Base-by-base conservation (phyloP, 1,140 invertebrate genomes). In the Dendrolimus punctatus region DNA sequence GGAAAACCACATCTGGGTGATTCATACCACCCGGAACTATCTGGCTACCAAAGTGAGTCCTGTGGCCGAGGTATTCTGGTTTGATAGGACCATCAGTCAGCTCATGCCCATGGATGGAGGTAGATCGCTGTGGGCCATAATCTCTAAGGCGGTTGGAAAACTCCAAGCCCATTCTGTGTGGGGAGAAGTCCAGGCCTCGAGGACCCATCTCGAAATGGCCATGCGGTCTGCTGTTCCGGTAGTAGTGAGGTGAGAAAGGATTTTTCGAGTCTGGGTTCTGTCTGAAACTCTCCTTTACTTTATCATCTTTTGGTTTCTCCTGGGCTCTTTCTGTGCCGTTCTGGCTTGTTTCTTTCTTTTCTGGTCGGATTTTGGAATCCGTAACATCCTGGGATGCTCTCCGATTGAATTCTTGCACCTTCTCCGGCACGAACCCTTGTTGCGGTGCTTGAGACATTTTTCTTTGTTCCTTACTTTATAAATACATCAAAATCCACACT, bases 191-290 rank as follows among this genome's bases (percentile, higher is more conserved):
- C 23, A 87, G 38, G 0, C 84, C 85, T 6, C 87, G 67, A 2
- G 87, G 78, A 36, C 84, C 84, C 85, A 88, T 87, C 53, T 88
- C 87, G 52, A 87, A 88, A 45, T 88, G 85, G 0, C 79, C 78
- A 40, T 85, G 80, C 8, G 78, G 65, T 48, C 83, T 57, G 46
- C 72, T 68, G 36, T 62, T 71, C 6, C 80, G 66, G 40, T 82
- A 79, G 23, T 72, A 82, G 51, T 84, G 74, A 0, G 82, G 76
- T 0, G 80, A 78, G 46, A 86, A 86, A 3, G 82, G 82, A 40
- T 83, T 85, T 59, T 85, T 85, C 49, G 51, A 72, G 4, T 80
- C 77, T 40, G 74, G 67, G 43, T 49, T 52, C 49, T 64, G 65
- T n/a, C 68, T 62, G 39, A 66, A 69, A 10, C 60, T 69, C 7